Percentiles rank a stretch among this genome's conserved stretches.
Evolutionary conservation across 2,113 vertebrate species (phyloP).

Genomic region (Geococcyx californianus): DNA sequence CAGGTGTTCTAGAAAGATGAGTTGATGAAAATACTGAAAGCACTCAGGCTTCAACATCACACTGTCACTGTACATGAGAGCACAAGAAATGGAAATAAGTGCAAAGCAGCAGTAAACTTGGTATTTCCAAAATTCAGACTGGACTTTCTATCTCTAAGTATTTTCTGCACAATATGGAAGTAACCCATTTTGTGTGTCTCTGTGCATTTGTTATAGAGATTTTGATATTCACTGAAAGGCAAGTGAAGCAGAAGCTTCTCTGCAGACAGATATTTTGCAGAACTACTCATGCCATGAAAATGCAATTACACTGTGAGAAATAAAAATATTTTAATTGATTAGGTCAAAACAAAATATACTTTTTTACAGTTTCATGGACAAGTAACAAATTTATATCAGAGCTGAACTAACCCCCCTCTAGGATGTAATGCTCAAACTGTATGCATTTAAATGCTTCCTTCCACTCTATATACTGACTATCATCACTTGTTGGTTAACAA

Average conservation of each 20-base stretch:
- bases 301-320: background rate
- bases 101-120: background rate
- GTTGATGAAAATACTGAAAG: conserved; percentile 81
- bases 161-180: background rate
- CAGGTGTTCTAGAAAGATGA: conserved; percentile 81
- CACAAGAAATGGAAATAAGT: background rate
- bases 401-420: background rate
- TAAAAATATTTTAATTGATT: background rate
- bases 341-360: background rate
- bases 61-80: conserved; percentile 83
- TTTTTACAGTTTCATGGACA: background rate
- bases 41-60: conserved; percentile 85
- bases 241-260: background rate
- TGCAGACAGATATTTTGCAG: background rate
- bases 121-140: background rate
- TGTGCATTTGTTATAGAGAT: rapidly evolving
- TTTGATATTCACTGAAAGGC: background rate
- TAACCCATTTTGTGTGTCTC: background rate
- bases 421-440: background rate
- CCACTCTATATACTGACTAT: background rate
- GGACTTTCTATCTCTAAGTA: background rate
- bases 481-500: background rate
- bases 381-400: background rate
- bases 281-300: background rate
- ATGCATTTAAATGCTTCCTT: background rate